A percentile compares a stretch with the other conserved stretches of the same genome.
Conservation (phyloP, 2,797 vertebrate genomes). For the Cynodonichthys magdalenae region DNA sequence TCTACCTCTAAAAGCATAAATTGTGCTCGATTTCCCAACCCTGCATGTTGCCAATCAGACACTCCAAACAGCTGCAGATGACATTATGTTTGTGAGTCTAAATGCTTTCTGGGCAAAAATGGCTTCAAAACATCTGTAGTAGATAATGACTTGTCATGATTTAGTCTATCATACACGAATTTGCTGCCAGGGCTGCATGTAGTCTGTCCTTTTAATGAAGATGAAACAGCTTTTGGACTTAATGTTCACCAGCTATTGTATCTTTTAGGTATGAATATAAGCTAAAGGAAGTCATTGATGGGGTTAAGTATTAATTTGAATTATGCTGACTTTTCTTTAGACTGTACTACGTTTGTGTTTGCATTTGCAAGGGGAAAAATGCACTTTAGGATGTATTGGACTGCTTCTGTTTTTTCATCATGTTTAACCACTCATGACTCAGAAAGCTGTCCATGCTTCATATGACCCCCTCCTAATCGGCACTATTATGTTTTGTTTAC, state of each 20-base stretch:
- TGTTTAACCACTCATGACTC: neutral
- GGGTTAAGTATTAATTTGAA: neutral
- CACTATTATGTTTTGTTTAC: neutral
- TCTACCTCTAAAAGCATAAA: conserved; percentile 35
- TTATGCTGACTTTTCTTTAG: neutral
- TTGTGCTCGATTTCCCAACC: conserved; percentile 26
- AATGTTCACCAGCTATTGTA: conserved; percentile 19
- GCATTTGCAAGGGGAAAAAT: neutral
- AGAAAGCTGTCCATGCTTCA: too few species aligned
- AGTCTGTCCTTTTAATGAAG: conserved; percentile 55
- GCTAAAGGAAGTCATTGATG: neutral
- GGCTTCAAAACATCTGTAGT: conserved; percentile 34
- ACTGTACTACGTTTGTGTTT: neutral
- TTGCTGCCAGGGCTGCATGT: conserved; percentile 32
- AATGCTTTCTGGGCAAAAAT: conserved; percentile 45
- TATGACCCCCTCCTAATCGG: too few species aligned
- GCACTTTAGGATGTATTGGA: neutral
- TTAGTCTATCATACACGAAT: conserved; percentile 36
- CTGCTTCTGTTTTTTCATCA: neutral
- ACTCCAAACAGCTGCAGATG: conserved; percentile 18
- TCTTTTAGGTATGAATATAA: conserved; percentile 12
- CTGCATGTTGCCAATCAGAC: conserved; percentile 12
- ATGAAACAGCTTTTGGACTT: conserved; percentile 29
- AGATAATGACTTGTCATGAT: conserved; percentile 57
- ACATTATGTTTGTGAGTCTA: conserved; percentile 38